These are phyloP conservation scores for Tetheella fluctuosa DNA, from an alignment of 2,888 invertebrate species.

Conservation along the genomic window DNA sequence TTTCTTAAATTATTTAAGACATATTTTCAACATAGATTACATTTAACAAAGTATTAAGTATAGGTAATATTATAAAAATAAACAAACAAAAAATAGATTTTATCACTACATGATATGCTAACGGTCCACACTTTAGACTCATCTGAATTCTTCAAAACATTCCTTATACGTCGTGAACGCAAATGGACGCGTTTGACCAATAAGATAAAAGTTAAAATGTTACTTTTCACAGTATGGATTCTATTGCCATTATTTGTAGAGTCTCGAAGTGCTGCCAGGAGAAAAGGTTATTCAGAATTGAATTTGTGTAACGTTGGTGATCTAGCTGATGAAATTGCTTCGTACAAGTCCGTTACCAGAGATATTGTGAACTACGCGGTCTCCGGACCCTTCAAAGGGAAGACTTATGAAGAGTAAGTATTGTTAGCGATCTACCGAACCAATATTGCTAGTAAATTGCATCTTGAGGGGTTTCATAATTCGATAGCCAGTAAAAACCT, in stretches of 20 bases:
- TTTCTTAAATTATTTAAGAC: too few relatives aligned
- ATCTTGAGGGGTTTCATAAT: conserved; percentile 17
- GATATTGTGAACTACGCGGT: conserved; percentile 79
- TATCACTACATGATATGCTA: neutral
- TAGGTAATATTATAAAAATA: too few relatives aligned
- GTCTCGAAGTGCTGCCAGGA: conserved; percentile 28
- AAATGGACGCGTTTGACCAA: neutral
- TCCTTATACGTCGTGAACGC: neutral
- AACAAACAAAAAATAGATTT: neutral
- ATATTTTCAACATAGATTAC: too few relatives aligned
- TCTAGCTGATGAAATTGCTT: conserved; percentile 82
- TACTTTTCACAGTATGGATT: neutral
- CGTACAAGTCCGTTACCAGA: conserved; percentile 79
- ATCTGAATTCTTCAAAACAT: neutral
- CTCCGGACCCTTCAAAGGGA: conserved; percentile 81
- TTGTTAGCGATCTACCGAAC: conserved; percentile 25
- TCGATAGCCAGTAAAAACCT: conserved; percentile 7
- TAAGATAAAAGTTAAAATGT: neutral
- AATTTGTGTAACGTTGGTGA: conserved; percentile 42
- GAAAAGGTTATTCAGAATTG: conserved; percentile 27
- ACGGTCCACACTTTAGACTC: neutral
- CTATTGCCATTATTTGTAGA: conserved; percentile 1
- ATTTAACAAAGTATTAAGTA: too few relatives aligned
- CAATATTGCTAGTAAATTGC: conserved; percentile 18
- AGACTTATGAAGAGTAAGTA: conserved; percentile 82